Percentiles rank a stretch among this genome's conserved stretches.
Conservation (phyloP, 2,113 vertebrate species). For the Gallinago jamesoni region DNA sequence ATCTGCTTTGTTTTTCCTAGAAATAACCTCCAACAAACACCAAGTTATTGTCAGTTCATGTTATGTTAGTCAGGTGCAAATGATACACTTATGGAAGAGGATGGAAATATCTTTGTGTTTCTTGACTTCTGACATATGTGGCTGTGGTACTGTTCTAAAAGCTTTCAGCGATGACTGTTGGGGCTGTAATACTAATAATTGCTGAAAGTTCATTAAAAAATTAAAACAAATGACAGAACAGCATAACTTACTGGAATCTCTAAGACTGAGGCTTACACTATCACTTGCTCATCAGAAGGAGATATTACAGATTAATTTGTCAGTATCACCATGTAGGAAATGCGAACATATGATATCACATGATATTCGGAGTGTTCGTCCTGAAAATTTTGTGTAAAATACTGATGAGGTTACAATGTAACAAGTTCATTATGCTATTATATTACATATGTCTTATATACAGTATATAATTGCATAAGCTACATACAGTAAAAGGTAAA, state of each 20-base stretch:
- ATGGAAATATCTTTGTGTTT: background rate
- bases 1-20: background rate
- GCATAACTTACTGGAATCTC: background rate
- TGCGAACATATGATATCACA: background rate
- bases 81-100: background rate
- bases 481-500: background rate
- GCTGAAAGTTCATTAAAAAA: background rate
- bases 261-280: background rate
- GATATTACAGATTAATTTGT: background rate
- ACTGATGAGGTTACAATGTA: background rate
- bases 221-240: background rate
- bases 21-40: background rate
- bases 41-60: background rate
- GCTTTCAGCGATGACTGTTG: background rate
- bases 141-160: background rate
- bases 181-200: background rate
- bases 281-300: background rate
- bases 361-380: background rate
- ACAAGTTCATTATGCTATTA: background rate
- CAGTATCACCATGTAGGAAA: background rate
- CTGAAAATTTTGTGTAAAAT: background rate
- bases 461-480: background rate
- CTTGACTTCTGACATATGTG: background rate
- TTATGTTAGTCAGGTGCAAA: background rate
- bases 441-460: background rate